Base-by-base conservation (phyloP, 2,113 vertebrate species). In the Scomber colias region DNA sequence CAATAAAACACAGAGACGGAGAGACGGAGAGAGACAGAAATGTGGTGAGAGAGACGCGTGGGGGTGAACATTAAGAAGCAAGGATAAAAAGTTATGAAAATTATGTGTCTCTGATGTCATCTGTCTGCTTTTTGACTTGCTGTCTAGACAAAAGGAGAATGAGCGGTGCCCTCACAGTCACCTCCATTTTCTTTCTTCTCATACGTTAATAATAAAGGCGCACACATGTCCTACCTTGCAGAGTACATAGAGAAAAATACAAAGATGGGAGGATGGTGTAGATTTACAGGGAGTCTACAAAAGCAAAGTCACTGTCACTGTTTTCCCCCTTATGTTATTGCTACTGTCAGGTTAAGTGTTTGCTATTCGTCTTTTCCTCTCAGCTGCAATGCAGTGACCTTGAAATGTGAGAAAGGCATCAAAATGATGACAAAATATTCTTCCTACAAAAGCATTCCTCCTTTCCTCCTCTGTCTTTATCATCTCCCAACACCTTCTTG, bases 141-240 rank as follows among this genome's bases (percentile, higher is more conserved):
- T 16, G 86, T 88, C 81, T 79, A 90, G 81, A 93, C 72, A 75
- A 83, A 71, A 16, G 30, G 12, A 81, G 68, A 77, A 75, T 82
- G 60, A 81, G 61, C 4, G 0, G 40, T 79, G 50, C 65, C 56
- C 81, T 81, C 15, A 59, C 30, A 63, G 70, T 87, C 83, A 89
- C 81, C 81, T 84, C 72, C 60, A 89, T 84, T 87, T 78, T 53
- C 21, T 80, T 54, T 74, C 16, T 73, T 74, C 70, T 73, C 46
- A 71, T 45, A 67, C 5, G 8, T 54, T 53, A 60, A 75, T 59
- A 85, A 84, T 55, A 81, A 74, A 71, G 49, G 73, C 57, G 30
- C 11, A 69, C 54, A 84, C 62, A 76, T 75, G 71, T 69, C 67
- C 71, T 71, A 67, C 45, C 83, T 85, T 75, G 60, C 31, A 53